Evolutionary conservation across 2,888 invertebrate species (phyloP).

Genomic region (Lasioglossum oenotherae): DNA sequence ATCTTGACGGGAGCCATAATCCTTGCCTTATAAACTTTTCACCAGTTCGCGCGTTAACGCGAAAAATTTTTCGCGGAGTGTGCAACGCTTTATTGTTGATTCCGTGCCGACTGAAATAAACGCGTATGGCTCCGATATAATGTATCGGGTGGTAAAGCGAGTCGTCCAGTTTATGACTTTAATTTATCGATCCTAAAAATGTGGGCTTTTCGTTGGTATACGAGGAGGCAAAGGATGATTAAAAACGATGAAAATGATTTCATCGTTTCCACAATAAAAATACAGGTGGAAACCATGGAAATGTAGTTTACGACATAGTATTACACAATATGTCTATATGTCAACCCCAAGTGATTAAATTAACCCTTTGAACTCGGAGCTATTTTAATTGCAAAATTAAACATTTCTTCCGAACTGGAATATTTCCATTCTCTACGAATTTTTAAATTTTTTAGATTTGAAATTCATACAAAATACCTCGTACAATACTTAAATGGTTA

Average conservation of each 20-base stretch:
- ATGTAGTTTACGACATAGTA: neutral
- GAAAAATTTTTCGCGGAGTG: neutral
- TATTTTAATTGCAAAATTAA: too few relatives aligned
- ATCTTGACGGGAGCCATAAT: neutral
- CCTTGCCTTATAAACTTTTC: neutral
- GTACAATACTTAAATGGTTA: too few relatives aligned
- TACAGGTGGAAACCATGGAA: neutral
- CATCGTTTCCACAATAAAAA: neutral
- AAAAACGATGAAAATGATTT: neutral
- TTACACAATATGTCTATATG: neutral
- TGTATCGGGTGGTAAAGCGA: neutral
- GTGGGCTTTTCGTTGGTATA: neutral
- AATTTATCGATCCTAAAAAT: conserved; percentile 1
- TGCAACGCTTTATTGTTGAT: neutral
- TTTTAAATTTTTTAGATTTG: too few relatives aligned
- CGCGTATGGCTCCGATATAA: neutral
- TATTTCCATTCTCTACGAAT: too few relatives aligned
- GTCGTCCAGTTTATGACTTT: neutral
- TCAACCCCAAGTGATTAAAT: too few relatives aligned
- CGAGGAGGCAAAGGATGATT: neutral
- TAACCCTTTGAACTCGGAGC: too few relatives aligned
- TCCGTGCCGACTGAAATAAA: neutral
- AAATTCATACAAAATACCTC: too few relatives aligned
- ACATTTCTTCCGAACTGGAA: too few relatives aligned
- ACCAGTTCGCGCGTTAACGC: neutral